A percentile compares a stretch with the other conserved stretches of the same genome.
Evolutionary conservation across 2,797 vertebrate species (phyloP).

Genomic region (Tapirus indicus): DNA sequence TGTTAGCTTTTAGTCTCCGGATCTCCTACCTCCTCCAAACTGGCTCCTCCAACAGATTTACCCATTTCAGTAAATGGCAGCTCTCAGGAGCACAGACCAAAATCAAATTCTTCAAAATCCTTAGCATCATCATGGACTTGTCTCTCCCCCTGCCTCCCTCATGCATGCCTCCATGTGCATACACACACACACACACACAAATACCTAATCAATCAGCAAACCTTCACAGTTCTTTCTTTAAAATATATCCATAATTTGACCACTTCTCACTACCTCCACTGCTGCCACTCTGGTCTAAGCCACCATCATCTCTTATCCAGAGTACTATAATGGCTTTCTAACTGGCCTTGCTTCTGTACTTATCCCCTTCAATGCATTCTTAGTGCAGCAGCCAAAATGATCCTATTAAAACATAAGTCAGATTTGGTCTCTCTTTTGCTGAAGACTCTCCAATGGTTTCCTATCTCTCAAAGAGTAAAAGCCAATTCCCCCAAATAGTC

Average conservation of each 20-base stretch:
- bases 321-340: background rate
- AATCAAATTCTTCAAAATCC: background rate
- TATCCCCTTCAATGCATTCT: background rate
- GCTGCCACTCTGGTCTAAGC: background rate
- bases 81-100: background rate
- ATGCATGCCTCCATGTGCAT: background rate
- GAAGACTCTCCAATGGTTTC: background rate
- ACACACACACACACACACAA: background rate
- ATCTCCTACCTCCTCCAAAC: background rate
- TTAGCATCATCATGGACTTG: background rate
- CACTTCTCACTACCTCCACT: background rate
- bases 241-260: background rate
- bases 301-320: background rate
- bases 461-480: slow-evolving; percentile 38
- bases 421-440: background rate
- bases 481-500: background rate
- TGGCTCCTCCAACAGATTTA: background rate
- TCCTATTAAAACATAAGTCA: background rate
- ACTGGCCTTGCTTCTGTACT: background rate
- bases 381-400: background rate
- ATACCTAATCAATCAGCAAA: background rate
- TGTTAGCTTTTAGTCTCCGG: background rate
- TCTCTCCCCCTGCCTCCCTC: background rate
- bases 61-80: background rate
- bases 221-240: background rate